Evolutionary conservation across 35 echinoderm and acorn worm species (phyloP).

Genomic region (Holothuria glaberrima): DNA sequence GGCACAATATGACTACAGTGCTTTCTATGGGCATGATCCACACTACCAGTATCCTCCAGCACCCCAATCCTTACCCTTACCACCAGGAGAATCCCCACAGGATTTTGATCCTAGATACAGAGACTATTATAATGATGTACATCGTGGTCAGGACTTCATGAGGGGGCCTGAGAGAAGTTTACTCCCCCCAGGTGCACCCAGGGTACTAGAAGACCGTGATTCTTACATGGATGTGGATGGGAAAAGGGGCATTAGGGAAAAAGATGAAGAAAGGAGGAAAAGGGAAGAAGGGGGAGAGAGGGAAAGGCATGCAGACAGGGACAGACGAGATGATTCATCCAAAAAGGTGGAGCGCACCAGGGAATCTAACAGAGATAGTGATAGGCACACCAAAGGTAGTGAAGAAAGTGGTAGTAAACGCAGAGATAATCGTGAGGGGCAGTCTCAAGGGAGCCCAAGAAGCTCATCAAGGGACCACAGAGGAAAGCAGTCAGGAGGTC

Average conservation of each 20-base stretch:
- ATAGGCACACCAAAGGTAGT: constrained; percentile 3
- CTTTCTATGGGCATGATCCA: constrained; percentile 36
- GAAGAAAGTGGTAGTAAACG: not conserved
- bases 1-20: not conserved
- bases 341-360: not conserved
- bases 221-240: constrained; percentile 48
- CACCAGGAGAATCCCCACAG: constrained; percentile 31
- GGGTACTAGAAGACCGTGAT: constrained; percentile 52
- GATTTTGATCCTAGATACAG: constrained; percentile 32
- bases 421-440: constrained; percentile 15
- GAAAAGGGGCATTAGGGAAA: constrained; percentile 39
- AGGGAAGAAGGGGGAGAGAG: constrained; percentile 24
- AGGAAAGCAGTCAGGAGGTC: constrained; percentile 30
- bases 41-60: constrained; percentile 20
- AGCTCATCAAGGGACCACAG: not conserved
- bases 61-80: not conserved
- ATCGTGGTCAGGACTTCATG: not conserved
- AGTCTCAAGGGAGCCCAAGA: constrained; percentile 13
- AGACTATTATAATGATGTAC: constrained; percentile 19
- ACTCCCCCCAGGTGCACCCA: constrained; percentile 6
- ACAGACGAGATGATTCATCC: constrained; percentile 20
- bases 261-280: constrained; percentile 46
- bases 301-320: constrained; percentile 24
- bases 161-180: not conserved
- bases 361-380: constrained; percentile 13